These are phyloP conservation scores for Microcebus ravelobensis DNA, from an alignment of 2,113 vertebrate species.

Conservation along the genomic window DNA sequence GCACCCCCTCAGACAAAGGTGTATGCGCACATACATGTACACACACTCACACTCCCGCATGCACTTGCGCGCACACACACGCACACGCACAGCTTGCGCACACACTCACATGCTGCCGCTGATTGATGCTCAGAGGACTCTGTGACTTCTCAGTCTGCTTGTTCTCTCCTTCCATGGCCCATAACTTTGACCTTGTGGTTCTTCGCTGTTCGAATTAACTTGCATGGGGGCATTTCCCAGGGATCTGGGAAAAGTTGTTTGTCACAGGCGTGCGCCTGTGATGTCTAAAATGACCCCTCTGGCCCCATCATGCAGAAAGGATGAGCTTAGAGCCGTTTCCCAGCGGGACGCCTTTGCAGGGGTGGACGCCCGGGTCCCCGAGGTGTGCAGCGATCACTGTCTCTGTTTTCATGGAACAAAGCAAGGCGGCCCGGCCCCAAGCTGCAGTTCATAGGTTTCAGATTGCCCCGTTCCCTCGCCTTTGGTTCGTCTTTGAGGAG, in stretches of 20 bases:
- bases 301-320: not conserved
- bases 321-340: not conserved
- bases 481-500: not conserved
- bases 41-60: not conserved
- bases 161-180: rapidly evolving
- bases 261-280: not conserved
- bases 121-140: not conserved
- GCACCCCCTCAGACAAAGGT: not conserved
- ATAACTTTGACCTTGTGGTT: not conserved
- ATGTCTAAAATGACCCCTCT: not conserved
- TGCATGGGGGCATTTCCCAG: not conserved
- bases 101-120: too few species aligned
- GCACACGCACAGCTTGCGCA: not conserved
- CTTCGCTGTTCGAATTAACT: not conserved
- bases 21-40: not conserved
- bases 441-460: rapidly evolving
- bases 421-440: not conserved
- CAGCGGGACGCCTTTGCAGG: rapidly evolving
- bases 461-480: not conserved
- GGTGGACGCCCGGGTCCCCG: rapidly evolving
- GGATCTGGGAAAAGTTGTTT: not conserved
- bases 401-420: not conserved
- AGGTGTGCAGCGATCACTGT: rapidly evolving
- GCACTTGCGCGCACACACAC: too few species aligned
- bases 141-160: not conserved